These are phyloP conservation scores for Melanerpes formicivorus DNA, from an alignment of 2,113 vertebrate genomes.

Conservation along the genomic window DNA sequence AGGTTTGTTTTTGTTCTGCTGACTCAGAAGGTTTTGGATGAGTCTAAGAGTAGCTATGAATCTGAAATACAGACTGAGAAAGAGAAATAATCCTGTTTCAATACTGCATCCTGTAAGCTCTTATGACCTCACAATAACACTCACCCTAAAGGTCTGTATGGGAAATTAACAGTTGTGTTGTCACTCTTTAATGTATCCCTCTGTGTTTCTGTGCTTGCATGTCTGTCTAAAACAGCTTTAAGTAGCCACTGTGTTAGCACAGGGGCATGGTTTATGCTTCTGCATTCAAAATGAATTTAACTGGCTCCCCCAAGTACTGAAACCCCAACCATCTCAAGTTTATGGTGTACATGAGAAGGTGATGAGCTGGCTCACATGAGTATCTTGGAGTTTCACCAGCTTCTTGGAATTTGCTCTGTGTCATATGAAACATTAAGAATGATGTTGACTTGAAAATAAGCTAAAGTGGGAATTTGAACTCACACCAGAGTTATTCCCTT, in stretches of 20 bases:
- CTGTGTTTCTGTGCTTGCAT: not conserved
- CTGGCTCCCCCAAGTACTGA: not conserved
- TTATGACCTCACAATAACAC: not conserved
- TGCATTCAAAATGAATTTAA: not conserved
- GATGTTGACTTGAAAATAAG: not conserved
- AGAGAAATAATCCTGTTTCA: not conserved
- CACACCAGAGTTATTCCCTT: not conserved
- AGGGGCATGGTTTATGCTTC: not conserved
- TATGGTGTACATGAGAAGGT: not conserved
- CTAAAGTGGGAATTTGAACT: not conserved
- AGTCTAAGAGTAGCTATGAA: not conserved
- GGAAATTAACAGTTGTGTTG: not conserved
- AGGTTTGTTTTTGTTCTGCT: not conserved
- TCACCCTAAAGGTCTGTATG: not conserved
- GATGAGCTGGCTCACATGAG: not conserved
- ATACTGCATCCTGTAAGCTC: not conserved
- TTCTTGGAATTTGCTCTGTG: not conserved
- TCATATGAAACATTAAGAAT: not conserved
- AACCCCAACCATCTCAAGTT: accelerated
- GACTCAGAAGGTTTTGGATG: not conserved
- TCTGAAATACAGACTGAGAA: not conserved
- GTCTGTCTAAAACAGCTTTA: not conserved
- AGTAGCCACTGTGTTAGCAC: not conserved
- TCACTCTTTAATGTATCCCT: not conserved
- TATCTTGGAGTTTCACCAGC: not conserved